Percentiles rank a stretch among this genome's conserved stretches.
Conservation (phyloP, 2,888 invertebrate species). For the Tetragonisca angustula region DNA sequence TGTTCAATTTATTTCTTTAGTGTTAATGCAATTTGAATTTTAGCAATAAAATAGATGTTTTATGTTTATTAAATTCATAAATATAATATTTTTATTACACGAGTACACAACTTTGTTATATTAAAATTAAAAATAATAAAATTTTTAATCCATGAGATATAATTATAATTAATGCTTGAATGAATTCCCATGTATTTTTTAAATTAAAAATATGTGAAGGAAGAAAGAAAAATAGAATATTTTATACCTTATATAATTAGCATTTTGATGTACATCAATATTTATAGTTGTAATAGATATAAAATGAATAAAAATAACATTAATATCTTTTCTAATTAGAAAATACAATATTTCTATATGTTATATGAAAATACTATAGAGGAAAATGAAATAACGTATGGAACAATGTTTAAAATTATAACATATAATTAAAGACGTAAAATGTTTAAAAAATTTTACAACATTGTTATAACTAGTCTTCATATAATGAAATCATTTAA, state of each 20-base stretch:
- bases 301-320: neutral
- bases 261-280: neutral
- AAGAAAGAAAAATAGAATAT: neutral
- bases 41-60: neutral
- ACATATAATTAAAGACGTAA: neutral
- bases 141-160: neutral
- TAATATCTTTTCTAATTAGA: neutral
- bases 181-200: neutral
- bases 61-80: neutral
- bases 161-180: neutral
- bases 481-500: neutral
- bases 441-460: neutral
- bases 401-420: neutral
- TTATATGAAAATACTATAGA: neutral
- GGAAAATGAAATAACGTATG: neutral
- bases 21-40: neutral
- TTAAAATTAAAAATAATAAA: neutral
- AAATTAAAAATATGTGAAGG: neutral
- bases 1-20: conserved; percentile 16
- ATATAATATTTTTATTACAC: conserved; percentile 21
- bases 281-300: neutral
- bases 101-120: conserved; percentile 31
- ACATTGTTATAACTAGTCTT: neutral
- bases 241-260: neutral
- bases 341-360: neutral